Evolutionary conservation across 2,113 vertebrate species (phyloP), one percentile per base, ranked within the genome.

Genomic region (Orycteropus afer): DNA sequence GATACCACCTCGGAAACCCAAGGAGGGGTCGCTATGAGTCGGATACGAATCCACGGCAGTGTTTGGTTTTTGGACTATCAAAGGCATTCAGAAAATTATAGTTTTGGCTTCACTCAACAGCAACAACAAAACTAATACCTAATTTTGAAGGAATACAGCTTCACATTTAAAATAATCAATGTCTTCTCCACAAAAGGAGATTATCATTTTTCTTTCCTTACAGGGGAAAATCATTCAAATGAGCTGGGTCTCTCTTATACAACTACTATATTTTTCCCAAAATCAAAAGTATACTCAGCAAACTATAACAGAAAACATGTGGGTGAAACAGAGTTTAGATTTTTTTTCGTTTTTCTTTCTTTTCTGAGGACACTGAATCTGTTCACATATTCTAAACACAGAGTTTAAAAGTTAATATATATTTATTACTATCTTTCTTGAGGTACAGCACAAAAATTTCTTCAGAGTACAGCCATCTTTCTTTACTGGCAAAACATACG

Each of bases 41-140:
- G n/a, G n/a, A n/a, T n/a, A n/a, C n/a, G n/a, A n/a, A n/a, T n/a
- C n/a, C n/a, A n/a, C n/a, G n/a, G n/a, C n/a, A n/a, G n/a, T n/a
- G n/a, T n/a, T n/a, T n/a, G n/a, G n/a, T n/a, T n/a, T n/a, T n/a
- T n/a, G n/a, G n/a, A n/a, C n/a, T n/a, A 92, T 74, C 8, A 80
- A 91, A 96, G 47, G 45, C 27, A 93, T 79, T 67, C n/a, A 74
- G 23, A 96, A 94, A 92, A 90, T 23, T 86, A 95, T 59, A 42
- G 55, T 78, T 69, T 69, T 90, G 83, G 10, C 27, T 87, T 90
- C 51, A 87, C 15, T 86, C 53, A 92, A 61, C 23, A 87, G 53
- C 17, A 85, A 27, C 71, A 74, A 47, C 42, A 74, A 65, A 80
- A 73, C 0, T 85, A 90, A 93, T 67, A 93, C 3, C 3, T 42